Base-by-base conservation (phyloP, 2,113 vertebrate species). In the Sclerurus mexicanus region DNA sequence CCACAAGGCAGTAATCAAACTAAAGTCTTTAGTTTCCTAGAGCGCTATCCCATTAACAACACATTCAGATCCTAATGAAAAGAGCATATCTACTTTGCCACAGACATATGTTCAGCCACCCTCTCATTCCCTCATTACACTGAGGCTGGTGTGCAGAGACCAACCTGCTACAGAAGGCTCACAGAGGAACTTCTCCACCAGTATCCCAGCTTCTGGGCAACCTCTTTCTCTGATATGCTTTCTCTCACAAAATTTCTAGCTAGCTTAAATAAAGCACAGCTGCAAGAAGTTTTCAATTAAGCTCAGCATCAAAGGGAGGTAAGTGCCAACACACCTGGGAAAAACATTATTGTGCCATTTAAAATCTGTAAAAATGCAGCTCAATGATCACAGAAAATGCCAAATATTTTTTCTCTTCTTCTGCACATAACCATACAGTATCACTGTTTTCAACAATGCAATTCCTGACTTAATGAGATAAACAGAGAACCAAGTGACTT, bases 51-150 rank as follows among this genome's bases (percentile, higher is more conserved):
- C 49, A 40, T 35, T 44, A 82, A 71, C 5, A 81, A 66, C 1
- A 0, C 21, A 59, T 23, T 25, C 39, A 37, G 23, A 69, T 47
- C 23, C 64, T 67, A 59, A 84, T 12, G 15, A 77, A 85, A 92
- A 8, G 22, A 27, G 15, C 9, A 35, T 4, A 44, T 20, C 56
- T 93, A 10, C 56, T 50, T 73, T 58, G 55, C 37, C 59, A 69
- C 58, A 63, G 21, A 25, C 10, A 49, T 25, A 71, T 8, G 24
- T 1, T 20, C 42, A 89, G 46, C 52, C 77, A 13, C 22, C 12
- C 21, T 52, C 30, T 63, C 52, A 46, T 23, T 49, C 31, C 24
- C n/a, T 69, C 39, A 68, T 52, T 12, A 35, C 0, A 0, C 8
- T 31, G 55, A 50, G 62, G 56, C 55, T 66, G 49, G 27, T 2